Conservation (phyloP, 2,113 vertebrate species). For the Morone chrysops region DNA sequence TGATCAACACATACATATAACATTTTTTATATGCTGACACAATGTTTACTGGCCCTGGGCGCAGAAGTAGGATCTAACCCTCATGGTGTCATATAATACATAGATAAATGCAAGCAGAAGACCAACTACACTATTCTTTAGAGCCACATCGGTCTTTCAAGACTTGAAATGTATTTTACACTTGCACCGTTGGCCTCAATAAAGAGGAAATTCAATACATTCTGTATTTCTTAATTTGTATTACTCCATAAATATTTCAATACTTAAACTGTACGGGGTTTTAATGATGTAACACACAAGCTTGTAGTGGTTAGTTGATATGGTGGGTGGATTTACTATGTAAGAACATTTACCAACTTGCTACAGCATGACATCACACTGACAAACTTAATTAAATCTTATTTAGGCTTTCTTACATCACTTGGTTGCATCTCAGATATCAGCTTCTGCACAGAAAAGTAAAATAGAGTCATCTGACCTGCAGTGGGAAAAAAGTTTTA, state of each 20-base stretch:
- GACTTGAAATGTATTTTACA: constrained; percentile 16
- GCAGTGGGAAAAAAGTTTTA: neutral
- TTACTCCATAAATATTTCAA: constrained; percentile 17
- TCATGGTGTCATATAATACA: constrained; percentile 17
- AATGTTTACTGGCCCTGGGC: constrained; percentile 32
- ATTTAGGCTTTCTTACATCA: constrained; percentile 17
- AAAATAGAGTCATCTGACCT: constrained; percentile 22
- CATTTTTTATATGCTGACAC: constrained; percentile 24
- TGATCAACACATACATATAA: constrained; percentile 33
- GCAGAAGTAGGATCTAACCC: constrained; percentile 9
- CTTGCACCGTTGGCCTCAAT: neutral
- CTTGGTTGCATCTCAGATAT: constrained; percentile 32
- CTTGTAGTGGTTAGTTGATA: constrained; percentile 29
- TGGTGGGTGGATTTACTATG: constrained; percentile 26
- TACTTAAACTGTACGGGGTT: constrained; percentile 4
- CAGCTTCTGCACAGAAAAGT: constrained; percentile 31
- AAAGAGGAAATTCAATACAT: constrained; percentile 9
- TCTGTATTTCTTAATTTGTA: constrained; percentile 6
- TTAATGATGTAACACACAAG: neutral
- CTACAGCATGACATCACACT: constrained; percentile 27
- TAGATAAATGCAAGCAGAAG: constrained; percentile 23
- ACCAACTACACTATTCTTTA: constrained; percentile 8
- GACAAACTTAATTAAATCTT: constrained; percentile 18
- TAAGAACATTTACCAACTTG: constrained; percentile 14
- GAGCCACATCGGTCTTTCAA: constrained; percentile 14